Conservation (phyloP, 2,113 vertebrate genomes). For the Ochotona princeps region DNA sequence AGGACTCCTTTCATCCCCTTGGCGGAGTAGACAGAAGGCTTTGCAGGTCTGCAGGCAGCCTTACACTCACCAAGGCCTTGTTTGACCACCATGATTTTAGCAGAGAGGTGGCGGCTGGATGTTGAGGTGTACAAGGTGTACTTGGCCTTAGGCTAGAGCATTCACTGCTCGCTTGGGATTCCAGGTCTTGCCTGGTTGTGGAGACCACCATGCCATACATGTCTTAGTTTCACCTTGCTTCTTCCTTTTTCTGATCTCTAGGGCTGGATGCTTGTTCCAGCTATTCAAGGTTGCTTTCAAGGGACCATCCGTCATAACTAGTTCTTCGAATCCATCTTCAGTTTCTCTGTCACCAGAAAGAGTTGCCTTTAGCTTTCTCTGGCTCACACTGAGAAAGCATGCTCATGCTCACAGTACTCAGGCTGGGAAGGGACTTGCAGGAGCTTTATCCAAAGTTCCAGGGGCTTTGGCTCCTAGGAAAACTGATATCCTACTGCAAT, state of each 20-base stretch:
- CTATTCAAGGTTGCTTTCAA: background rate
- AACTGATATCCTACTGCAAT: background rate
- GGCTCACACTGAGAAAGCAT: background rate
- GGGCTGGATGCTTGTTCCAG: background rate
- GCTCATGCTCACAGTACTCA: background rate
- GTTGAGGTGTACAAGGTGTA: background rate
- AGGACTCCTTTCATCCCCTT: background rate
- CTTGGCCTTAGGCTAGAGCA: background rate
- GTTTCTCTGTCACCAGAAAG: background rate
- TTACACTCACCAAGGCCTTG: background rate
- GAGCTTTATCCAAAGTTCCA: background rate
- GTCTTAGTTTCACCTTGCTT: background rate
- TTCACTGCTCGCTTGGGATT: no score
- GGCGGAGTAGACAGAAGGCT: background rate
- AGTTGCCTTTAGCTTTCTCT: background rate
- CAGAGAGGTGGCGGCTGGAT: background rate
- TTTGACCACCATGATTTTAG: rapidly evolving
- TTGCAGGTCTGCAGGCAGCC: background rate
- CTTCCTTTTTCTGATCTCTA: background rate
- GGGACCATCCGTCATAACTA: background rate
- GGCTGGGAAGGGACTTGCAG: background rate
- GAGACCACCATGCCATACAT: background rate
- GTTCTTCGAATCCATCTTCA: background rate
- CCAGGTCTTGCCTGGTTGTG: background rate
- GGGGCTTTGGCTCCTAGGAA: background rate